Conservation (phyloP, 2,888 invertebrate genomes). For the Operophtera brumata region DNA sequence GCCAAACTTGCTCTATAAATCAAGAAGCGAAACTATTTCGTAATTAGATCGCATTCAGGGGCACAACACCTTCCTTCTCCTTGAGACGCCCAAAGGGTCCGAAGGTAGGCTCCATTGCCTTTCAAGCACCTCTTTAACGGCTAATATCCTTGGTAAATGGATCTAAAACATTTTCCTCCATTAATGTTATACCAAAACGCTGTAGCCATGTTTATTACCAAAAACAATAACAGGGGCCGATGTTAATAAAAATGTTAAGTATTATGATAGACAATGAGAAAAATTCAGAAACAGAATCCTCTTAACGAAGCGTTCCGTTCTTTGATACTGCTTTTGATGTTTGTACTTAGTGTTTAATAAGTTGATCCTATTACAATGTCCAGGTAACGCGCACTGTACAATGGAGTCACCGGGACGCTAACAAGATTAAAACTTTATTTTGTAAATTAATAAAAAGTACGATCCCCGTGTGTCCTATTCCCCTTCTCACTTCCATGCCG, state of each 20-base stretch:
- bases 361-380: conserved; percentile 81
- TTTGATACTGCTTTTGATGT: conserved; percentile 75
- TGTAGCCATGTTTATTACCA: conserved; percentile 68
- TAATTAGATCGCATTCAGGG: conserved; percentile 81
- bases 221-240: conserved; percentile 8
- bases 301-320: conserved; percentile 71
- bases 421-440: conserved; percentile 80
- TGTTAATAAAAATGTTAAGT: conserved; percentile 13
- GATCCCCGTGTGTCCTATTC: conserved; percentile 56
- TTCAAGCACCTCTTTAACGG: conserved; percentile 79
- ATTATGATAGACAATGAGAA: conserved; percentile 31
- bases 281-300: conserved; percentile 58
- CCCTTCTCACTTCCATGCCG: conserved; percentile 39
- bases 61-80: conserved; percentile 76
- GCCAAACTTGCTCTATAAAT: conserved; percentile 80
- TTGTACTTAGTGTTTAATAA: conserved; percentile 79
- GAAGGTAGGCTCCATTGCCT: conserved; percentile 73
- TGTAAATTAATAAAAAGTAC: conserved; percentile 77
- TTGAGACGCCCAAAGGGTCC: conserved; percentile 76
- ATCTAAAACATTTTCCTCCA: conserved; percentile 74
- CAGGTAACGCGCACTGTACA: conserved; percentile 71
- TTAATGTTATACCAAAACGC: conserved; percentile 64
- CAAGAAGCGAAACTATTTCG: conserved; percentile 81
- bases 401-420: conserved; percentile 69
- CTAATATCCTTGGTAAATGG: conserved; percentile 78